Evolutionary conservation across 1,140 invertebrate genomes (phyloP), one percentile per base, ranked within the genome.

Genomic region (Periplaneta americana): DNA sequence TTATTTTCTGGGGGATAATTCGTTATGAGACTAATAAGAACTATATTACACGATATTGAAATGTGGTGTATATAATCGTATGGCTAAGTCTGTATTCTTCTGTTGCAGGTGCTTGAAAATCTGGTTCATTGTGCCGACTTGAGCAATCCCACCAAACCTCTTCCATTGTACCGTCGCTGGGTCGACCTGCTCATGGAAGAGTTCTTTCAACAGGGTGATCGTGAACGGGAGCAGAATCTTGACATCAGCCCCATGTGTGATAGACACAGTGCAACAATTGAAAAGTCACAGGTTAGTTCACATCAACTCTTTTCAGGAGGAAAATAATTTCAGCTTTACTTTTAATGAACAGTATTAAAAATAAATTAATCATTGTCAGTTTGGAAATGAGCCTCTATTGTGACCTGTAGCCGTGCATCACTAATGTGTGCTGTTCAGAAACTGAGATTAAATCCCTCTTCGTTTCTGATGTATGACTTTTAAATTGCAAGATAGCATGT

Each of bases 191-290:
- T 99, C 9, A 98, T 99, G 96, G 97, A 98, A 86, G 98, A 99
- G 88, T 99, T 99, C 91, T 99, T 98, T 93, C 92, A 95, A 81
- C 98, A 99, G 90, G 98, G 98, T 48, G 97, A 98, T 86, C 93
- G 94, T 82, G 98, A 99, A 88, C 91, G 96, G 82, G 97, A 98
- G 83, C 94, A 95, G 84, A 95, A 96, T 84, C 93, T 99, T 91
- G 97, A 99, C 84, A 98, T 99, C 82, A 98, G 96, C 86, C 97
- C 98, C 1, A 99, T 99, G 98, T 99, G 98, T 88, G 98, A 99
- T 89, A 91, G 97, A 81, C 94, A 97, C 84, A 98, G 96, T 85
- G 95, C 98, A 11, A 99, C 97, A 11, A 96, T 99, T 87, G 98
- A 99, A 90, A 99, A 99, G 90, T 96, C 97, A 84, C 97, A 98